Base-by-base conservation (phyloP, 2,797 vertebrate species). In the Apogon hyalosoma region DNA sequence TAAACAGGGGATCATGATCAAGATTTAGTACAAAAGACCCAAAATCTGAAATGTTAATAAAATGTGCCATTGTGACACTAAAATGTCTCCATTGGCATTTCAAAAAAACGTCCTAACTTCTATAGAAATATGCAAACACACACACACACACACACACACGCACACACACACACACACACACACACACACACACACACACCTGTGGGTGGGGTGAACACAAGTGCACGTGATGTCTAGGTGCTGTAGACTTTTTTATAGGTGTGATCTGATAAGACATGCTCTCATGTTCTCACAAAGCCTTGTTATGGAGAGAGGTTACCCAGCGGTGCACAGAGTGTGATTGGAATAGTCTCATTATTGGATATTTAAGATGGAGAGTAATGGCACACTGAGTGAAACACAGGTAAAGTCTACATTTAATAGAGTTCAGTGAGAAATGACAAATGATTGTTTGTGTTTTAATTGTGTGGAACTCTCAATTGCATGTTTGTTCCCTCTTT, bases 141-240 rank as follows among this genome's bases (percentile, higher is more conserved):
- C 31, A 33, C 31, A 57, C 71, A 80, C 31, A 33, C 31, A 57
- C 69, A 80, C 7, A 33, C 31, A 57, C 71, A 80, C 31, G 6
- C 31, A 57, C 71, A 80, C 31, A 33, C 31, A 57, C 71, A 80
- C 31, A 33, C 31, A 57, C 71, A 80, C 31, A 33, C 31, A 54
- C 71, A 79, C 24, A 28, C 24, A n/a, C n/a, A n/a, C n/a, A n/a
- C n/a, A n/a, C n/a, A 57, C 71, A 79, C 31, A 33, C 31, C 14
- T 3, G 24, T 24, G 55, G 80, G 84, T 67, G 81, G 79, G 84
- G 79, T 77, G 72, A 79, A 73, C 68, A 63, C 60, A 73, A 31
- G 28, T 11, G 12, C 80, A 87, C 6, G 65, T 88, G 83, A 90
- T 66, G 12, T 53, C 6, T 38, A 69, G 33, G 72, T 69, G 48